Percentiles rank a stretch among this genome's conserved stretches.
These are phyloP conservation scores for Campoplex nolae DNA, from an alignment of 2,888 invertebrate genomes.

Conservation along the genomic window DNA sequence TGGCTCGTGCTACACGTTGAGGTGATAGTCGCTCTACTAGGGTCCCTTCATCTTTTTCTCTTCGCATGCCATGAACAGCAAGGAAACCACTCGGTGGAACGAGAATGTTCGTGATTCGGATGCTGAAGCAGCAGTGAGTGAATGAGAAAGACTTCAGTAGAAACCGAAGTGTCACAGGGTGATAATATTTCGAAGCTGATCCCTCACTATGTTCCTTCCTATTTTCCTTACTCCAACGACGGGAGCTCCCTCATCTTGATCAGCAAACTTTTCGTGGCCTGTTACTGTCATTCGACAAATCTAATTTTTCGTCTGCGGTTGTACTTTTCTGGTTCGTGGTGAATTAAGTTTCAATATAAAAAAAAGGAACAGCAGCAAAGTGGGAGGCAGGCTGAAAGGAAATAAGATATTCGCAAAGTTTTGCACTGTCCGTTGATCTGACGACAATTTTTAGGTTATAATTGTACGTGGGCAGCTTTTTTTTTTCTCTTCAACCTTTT, in stretches of 20 bases:
- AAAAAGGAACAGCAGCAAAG: slow-evolving; percentile 33
- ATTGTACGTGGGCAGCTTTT: slow-evolving; percentile 64
- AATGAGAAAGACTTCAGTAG: slow-evolving; percentile 63
- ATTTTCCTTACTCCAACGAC: slow-evolving; percentile 59
- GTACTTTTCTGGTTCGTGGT: slow-evolving; percentile 39
- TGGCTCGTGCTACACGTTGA: slow-evolving; percentile 60
- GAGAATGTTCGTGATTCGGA: slow-evolving; percentile 71
- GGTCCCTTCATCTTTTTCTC: slow-evolving; percentile 27
- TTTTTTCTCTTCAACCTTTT: slow-evolving; percentile 68
- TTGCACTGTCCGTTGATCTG: slow-evolving; percentile 59
- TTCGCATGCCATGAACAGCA: slow-evolving; percentile 32
- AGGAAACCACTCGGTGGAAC: slow-evolving; percentile 65
- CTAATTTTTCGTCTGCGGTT: slow-evolving; percentile 67
- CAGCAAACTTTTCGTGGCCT: slow-evolving; percentile 66
- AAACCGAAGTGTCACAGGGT: slow-evolving; percentile 67
- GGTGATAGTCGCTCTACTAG: slow-evolving; percentile 34
- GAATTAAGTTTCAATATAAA: slow-evolving; percentile 33
- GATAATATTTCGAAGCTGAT: slow-evolving; percentile 69
- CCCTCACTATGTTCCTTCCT: slow-evolving; percentile 3
- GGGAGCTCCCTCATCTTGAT: slow-evolving; percentile 49
- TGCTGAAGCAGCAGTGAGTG: slow-evolving; percentile 68
- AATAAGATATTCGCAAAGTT: slow-evolving; percentile 51
- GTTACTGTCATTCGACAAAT: slow-evolving; percentile 70
- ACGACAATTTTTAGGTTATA: slow-evolving; percentile 71
- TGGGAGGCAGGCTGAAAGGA: slow-evolving; percentile 13